A percentile compares a stretch with the other conserved stretches of the same genome.
Evolutionary conservation across 2,113 vertebrate species (phyloP).

Genomic region (Eulemur macaco): DNA sequence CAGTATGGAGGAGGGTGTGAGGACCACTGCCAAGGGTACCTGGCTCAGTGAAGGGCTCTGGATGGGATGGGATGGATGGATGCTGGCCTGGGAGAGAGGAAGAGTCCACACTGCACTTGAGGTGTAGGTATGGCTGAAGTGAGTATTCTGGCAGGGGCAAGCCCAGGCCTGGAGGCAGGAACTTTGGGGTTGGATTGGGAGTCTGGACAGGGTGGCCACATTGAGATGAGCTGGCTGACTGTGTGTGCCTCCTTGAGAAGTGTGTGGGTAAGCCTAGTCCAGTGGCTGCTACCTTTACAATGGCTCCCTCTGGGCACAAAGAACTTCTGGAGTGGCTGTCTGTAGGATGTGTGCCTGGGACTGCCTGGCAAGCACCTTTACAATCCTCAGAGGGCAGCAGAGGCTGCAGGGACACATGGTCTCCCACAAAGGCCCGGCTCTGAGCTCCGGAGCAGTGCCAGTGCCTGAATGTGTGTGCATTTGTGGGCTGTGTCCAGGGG

Average conservation of each 20-base stretch:
- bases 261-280: neutral
- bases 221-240: neutral
- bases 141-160: neutral
- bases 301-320: neutral
- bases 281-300: neutral
- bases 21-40: neutral
- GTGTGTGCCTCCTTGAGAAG: neutral
- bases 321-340: neutral
- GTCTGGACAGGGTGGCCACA: neutral
- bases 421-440: neutral
- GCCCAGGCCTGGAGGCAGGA: neutral
- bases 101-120: neutral
- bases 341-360: neutral
- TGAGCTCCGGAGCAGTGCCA: neutral
- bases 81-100: neutral
- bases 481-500: slow-evolving; percentile 42
- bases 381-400: neutral
- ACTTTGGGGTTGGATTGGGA: neutral
- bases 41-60: neutral
- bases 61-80: neutral
- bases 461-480: slow-evolving; percentile 10
- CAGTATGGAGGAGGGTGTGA: neutral
- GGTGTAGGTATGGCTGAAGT: neutral
- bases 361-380: neutral
- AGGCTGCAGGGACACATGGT: neutral